These are phyloP conservation scores for Ctenopoma kingsleyae DNA, from an alignment of 2,797 vertebrate species.

Conservation along the genomic window DNA sequence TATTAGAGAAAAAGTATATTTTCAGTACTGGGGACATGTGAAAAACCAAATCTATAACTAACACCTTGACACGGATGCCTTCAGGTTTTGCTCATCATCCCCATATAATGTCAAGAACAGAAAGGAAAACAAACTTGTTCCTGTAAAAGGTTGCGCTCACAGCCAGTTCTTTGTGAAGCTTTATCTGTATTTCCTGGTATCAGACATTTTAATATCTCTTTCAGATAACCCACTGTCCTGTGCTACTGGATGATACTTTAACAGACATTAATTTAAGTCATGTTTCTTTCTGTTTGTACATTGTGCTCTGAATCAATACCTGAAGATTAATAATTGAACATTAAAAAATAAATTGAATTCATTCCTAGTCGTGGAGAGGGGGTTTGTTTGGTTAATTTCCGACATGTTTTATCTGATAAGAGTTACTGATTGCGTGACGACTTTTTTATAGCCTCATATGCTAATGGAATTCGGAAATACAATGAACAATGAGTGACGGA, in stretches of 20 bases:
- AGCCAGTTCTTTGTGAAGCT: constrained; percentile 30
- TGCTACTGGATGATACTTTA: background rate
- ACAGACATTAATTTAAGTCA: background rate
- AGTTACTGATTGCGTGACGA: background rate
- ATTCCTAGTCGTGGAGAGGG: background rate
- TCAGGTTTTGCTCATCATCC: background rate
- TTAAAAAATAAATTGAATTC: background rate
- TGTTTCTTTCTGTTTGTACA: background rate
- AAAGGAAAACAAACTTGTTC: constrained; percentile 28
- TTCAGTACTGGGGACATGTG: background rate
- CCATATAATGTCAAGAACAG: background rate
- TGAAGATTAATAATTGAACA: background rate
- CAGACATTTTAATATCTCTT: background rate
- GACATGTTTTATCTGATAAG: background rate
- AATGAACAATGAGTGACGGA: background rate
- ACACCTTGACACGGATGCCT: background rate
- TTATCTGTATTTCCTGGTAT: constrained; percentile 63
- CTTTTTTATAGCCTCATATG: constrained; percentile 3
- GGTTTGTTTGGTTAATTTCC: background rate
- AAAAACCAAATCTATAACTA: background rate
- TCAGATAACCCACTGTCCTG: constrained; percentile 23
- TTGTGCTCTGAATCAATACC: background rate
- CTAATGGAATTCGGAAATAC: background rate
- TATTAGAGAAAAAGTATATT: background rate
- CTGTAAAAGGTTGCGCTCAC: constrained; percentile 29